Evolutionary conservation across 2,113 vertebrate species (phyloP).

Genomic region (Amphiprion ocellaris): DNA sequence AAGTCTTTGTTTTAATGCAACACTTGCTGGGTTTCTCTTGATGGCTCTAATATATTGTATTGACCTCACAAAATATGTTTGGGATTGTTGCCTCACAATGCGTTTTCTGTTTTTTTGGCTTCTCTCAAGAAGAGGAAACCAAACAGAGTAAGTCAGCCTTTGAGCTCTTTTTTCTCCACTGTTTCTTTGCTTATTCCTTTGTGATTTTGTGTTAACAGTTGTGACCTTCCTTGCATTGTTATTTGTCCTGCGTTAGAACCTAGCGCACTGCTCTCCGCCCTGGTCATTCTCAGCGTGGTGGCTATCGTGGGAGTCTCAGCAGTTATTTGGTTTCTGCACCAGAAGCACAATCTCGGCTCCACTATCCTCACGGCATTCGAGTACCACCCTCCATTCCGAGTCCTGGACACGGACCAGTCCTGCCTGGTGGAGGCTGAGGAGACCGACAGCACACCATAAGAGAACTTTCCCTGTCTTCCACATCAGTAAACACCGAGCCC

Average conservation of each 20-base stretch:
- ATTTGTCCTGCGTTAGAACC: constrained; percentile 61
- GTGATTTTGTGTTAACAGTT: constrained; percentile 4
- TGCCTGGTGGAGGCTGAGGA: constrained; percentile 88
- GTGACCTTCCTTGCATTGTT: constrained; percentile 58
- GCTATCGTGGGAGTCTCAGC: constrained; percentile 83
- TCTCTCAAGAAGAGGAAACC: constrained; percentile 51
- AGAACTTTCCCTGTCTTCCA: not conserved
- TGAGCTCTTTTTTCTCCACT: not conserved
- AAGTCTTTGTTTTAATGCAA: not conserved
- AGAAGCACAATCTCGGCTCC: constrained; percentile 80
- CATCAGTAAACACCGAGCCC: not conserved
- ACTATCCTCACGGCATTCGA: constrained; percentile 79
- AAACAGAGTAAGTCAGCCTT: constrained; percentile 72
- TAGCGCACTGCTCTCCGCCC: constrained; percentile 77
- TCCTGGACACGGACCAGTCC: constrained; percentile 83
- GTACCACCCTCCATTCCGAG: constrained; percentile 83
- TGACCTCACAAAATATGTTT: not conserved
- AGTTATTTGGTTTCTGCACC: constrained; percentile 86
- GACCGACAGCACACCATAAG: constrained; percentile 81
- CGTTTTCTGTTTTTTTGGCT: constrained; percentile 26
- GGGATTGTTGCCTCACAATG: constrained; percentile 22
- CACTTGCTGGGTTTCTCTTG: not conserved
- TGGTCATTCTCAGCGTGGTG: constrained; percentile 87
- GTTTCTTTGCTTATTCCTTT: constrained; percentile 38
- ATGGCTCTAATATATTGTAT: not conserved